phyloP scores from a whole-genome alignment of 2,113 vertebrate genomes.

The Callorhinus ursinus region DNA sequence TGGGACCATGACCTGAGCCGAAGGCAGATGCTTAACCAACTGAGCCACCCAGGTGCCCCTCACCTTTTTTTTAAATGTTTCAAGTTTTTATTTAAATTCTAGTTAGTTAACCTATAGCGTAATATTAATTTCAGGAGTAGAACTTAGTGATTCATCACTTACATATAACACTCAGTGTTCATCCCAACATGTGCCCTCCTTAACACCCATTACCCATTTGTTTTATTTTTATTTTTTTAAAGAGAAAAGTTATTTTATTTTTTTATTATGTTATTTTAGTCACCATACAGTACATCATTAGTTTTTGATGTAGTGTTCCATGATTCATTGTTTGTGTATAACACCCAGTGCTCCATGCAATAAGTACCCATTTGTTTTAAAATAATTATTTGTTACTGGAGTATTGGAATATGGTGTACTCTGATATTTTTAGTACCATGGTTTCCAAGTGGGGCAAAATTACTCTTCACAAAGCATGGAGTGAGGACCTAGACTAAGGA shows the following conservation, averaged over 20 bases:
- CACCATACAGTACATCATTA: no score
- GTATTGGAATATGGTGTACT: no score
- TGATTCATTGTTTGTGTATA: no score
- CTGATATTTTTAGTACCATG: not conserved
- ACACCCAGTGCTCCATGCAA: no score
- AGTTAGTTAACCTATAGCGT: not conserved
- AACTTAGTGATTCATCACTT: not conserved
- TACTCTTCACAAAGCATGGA: not conserved
- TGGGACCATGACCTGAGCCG: no score
- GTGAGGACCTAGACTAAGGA: not conserved
- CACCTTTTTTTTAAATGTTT: not conserved
- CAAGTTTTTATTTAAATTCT: not conserved
- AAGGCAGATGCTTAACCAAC: no score
- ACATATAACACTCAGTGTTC: not conserved
- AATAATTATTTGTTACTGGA: not conserved
- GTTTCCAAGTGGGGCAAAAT: not conserved
- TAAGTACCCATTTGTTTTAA: not conserved
- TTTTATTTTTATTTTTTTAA: not conserved
- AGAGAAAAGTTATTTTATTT: no score
- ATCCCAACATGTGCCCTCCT: no score
- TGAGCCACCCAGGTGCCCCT: no score
- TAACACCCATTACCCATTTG: not conserved
- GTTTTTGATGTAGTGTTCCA: no score
- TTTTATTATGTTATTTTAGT: no score
- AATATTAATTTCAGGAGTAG: not conserved